These are phyloP conservation scores for Dendrophyllia cribrosa DNA, from an alignment of 64 coral and sea anemone genomes.

Conservation along the genomic window DNA sequence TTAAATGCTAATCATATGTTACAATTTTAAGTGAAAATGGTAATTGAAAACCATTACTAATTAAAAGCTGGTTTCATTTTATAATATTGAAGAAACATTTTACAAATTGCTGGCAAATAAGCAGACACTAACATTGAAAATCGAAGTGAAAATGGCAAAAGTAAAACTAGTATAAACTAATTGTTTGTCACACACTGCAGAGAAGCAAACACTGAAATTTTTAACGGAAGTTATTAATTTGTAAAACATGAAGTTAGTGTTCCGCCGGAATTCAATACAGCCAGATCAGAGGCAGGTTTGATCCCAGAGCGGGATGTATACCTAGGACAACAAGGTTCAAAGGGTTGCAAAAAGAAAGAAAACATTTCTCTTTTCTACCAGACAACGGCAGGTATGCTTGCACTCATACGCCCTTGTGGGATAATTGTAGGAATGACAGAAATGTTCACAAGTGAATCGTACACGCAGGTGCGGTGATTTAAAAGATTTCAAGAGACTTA, in stretches of 20 bases:
- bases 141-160: no score
- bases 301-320: conserved; percentile 45
- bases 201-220: no score
- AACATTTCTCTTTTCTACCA: conserved; percentile 76
- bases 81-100: no score
- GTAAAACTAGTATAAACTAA: no score
- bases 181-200: no score
- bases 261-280: conserved; percentile 51
- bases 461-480: conserved; percentile 55
- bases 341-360: conserved; percentile 78
- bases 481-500: conserved; percentile 53
- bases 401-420: conserved; percentile 71
- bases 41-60: no score
- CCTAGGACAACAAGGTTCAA: neutral
- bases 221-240: no score
- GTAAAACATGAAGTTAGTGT: conserved; percentile 29
- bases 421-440: conserved; percentile 74
- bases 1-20: no score
- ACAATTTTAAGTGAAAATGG: no score
- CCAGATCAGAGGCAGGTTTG: conserved; percentile 28
- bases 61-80: no score
- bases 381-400: conserved; percentile 78
- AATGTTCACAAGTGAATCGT: conserved; percentile 86
- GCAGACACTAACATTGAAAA: no score
- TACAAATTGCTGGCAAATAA: no score